These are phyloP conservation scores for Miichthys miiuy DNA, from an alignment of 2,797 vertebrate species.

Conservation along the genomic window DNA sequence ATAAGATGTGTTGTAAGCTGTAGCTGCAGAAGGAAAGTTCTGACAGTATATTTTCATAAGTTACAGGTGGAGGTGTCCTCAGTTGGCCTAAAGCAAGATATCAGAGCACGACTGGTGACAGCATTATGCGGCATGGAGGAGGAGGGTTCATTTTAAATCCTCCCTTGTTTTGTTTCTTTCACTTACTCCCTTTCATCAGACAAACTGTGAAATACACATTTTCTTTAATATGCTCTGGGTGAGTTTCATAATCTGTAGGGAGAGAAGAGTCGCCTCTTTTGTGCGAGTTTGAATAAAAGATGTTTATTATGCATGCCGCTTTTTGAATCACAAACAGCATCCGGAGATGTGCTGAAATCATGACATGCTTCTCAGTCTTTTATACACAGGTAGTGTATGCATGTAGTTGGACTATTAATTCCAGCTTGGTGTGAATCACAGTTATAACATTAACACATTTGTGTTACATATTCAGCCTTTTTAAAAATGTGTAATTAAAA, in stretches of 20 bases:
- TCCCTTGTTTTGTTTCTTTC: slow-evolving; percentile 24
- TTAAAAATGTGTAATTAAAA: slow-evolving; percentile 4
- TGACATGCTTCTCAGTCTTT: slow-evolving; percentile 16
- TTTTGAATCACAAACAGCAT: slow-evolving; percentile 33
- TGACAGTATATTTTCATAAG: slow-evolving; percentile 25
- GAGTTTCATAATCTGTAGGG: slow-evolving; percentile 28
- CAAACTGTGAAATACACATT: slow-evolving; percentile 30
- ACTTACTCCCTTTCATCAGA: slow-evolving; percentile 28
- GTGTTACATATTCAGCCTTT: background rate
- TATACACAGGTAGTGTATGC: background rate
- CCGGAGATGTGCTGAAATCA: slow-evolving; percentile 32
- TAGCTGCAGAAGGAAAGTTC: background rate
- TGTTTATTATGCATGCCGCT: slow-evolving; percentile 29
- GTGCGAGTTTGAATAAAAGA: slow-evolving; percentile 32
- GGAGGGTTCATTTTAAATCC: slow-evolving; percentile 12
- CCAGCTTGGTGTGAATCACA: slow-evolving; percentile 1
- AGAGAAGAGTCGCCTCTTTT: slow-evolving; percentile 33
- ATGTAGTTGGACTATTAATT: background rate
- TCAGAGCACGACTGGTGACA: slow-evolving; percentile 15
- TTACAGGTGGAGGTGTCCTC: slow-evolving; percentile 43
- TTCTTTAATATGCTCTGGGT: slow-evolving; percentile 24
- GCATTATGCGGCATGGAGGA: slow-evolving; percentile 20
- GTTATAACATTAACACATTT: slow-evolving; percentile 1
- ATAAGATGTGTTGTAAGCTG: background rate
- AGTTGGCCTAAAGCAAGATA: slow-evolving; percentile 23